These are phyloP conservation scores for Osedax frankpressi DNA, from an alignment of 2,888 invertebrate genomes.

Conservation along the genomic window DNA sequence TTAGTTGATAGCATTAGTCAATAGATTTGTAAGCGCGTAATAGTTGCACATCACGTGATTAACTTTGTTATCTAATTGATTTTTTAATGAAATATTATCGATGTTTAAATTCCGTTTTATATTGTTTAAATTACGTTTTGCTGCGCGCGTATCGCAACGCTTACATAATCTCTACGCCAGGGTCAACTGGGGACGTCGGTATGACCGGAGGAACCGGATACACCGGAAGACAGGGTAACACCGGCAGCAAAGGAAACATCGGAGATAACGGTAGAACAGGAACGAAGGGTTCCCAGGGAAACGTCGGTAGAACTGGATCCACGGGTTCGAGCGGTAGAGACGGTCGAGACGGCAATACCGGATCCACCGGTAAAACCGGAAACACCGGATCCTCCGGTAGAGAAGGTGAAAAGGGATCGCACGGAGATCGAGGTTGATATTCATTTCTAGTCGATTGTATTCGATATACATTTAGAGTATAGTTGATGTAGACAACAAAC, in stretches of 20 bases:
- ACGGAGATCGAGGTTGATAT: not conserved
- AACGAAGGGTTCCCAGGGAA: not conserved
- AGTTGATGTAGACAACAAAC: too few species aligned
- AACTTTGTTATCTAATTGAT: too few species aligned
- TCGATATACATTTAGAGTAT: too few species aligned
- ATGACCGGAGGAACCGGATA: not conserved
- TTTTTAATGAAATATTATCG: too few species aligned
- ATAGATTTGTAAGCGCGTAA: too few species aligned
- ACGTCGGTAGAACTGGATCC: not conserved
- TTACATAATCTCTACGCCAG: too few species aligned
- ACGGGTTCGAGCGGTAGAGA: not conserved
- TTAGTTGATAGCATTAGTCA: too few species aligned
- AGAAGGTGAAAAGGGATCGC: slow-evolving; percentile 1
- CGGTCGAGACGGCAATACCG: slow-evolving; percentile 11
- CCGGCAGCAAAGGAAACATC: not conserved
- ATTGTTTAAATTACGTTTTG: too few species aligned
- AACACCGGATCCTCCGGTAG: slow-evolving; percentile 3
- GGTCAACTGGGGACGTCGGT: not conserved
- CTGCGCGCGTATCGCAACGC: too few species aligned
- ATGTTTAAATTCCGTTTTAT: too few species aligned
- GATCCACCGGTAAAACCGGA: slow-evolving; percentile 14
- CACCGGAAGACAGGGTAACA: not conserved
- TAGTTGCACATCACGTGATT: too few species aligned
- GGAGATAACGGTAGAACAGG: not conserved
- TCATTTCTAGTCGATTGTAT: too few species aligned